A percentile compares a stretch with the other conserved stretches of the same genome.
Conservation (phyloP, 2,797 vertebrate species). For the Austrolebias charrua region DNA sequence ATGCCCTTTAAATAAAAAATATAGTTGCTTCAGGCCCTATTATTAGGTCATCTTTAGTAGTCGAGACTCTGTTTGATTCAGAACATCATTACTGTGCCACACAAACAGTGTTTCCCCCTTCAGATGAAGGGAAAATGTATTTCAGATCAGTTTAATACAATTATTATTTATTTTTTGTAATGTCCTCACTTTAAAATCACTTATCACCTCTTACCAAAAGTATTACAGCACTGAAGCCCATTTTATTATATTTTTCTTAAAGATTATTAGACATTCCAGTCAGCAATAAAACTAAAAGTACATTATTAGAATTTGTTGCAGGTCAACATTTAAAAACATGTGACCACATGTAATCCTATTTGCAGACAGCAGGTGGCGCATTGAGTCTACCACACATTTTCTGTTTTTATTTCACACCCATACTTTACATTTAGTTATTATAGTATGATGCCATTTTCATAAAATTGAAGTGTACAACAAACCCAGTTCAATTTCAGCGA, state of each 20-base stretch:
- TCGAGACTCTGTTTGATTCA: no score
- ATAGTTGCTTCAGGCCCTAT: no score
- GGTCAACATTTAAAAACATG: no score
- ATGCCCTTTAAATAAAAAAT: neutral
- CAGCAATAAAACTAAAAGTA: no score
- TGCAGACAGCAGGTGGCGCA: constrained; percentile 56
- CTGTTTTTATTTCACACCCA: neutral
- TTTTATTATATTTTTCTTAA: no score
- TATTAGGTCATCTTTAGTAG: no score
- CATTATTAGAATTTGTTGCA: no score
- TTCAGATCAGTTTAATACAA: neutral
- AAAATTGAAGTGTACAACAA: neutral
- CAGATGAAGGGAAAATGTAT: constrained; percentile 29
- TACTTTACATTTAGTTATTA: neutral
- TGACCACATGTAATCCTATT: constrained; percentile 29
- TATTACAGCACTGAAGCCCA: no score
- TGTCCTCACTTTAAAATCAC: no score
- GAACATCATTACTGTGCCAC: neutral
- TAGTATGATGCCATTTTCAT: no score
- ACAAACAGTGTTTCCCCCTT: constrained; percentile 21
- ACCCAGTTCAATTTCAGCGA: neutral
- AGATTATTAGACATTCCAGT: neutral
- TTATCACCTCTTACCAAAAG: no score
- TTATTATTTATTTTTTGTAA: constrained; percentile 3
- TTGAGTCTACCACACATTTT: neutral